Evolutionary conservation across 2,888 invertebrate species (phyloP).

Genomic region (Hypomecis punctinalis): DNA sequence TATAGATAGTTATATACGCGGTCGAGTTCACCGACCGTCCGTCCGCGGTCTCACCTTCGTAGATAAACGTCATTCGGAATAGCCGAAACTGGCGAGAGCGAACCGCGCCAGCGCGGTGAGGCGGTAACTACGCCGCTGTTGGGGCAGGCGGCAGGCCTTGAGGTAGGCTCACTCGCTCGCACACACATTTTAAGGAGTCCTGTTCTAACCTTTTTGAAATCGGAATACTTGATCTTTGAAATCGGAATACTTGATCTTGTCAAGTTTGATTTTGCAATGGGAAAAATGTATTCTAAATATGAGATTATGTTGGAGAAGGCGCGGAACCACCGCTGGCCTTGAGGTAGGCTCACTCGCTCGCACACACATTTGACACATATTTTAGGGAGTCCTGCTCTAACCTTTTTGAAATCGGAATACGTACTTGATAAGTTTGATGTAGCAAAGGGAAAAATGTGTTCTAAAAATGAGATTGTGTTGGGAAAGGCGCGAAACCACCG

Average conservation of each 20-base stretch:
- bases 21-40: constrained; percentile 75
- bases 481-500: constrained; percentile 54
- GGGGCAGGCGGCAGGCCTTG: constrained; percentile 58
- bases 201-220: too few relatives aligned
- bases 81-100: constrained; percentile 58
- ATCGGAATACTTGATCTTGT: too few relatives aligned
- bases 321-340: constrained; percentile 5
- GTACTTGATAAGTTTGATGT: too few relatives aligned
- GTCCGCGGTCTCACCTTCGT: constrained; percentile 80
- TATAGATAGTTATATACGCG: constrained; percentile 60
- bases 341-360: constrained; percentile 26
- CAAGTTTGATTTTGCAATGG: too few relatives aligned
- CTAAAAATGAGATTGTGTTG: constrained; percentile 43
- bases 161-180: constrained; percentile 24
- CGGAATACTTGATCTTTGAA: too few relatives aligned
- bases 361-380: background rate
- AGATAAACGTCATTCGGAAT: constrained; percentile 78
- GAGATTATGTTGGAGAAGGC: constrained; percentile 61
- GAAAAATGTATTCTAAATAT: too few relatives aligned
- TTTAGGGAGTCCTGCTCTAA: too few relatives aligned
- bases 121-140: constrained; percentile 59
- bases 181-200: background rate
- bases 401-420: too few relatives aligned
- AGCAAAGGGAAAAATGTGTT: too few relatives aligned
- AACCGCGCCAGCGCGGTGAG: constrained; percentile 51